A percentile compares a stretch with the other conserved stretches of the same genome.
These are phyloP conservation scores for Sparus aurata DNA, from an alignment of 2,797 vertebrate species.

Conservation along the genomic window DNA sequence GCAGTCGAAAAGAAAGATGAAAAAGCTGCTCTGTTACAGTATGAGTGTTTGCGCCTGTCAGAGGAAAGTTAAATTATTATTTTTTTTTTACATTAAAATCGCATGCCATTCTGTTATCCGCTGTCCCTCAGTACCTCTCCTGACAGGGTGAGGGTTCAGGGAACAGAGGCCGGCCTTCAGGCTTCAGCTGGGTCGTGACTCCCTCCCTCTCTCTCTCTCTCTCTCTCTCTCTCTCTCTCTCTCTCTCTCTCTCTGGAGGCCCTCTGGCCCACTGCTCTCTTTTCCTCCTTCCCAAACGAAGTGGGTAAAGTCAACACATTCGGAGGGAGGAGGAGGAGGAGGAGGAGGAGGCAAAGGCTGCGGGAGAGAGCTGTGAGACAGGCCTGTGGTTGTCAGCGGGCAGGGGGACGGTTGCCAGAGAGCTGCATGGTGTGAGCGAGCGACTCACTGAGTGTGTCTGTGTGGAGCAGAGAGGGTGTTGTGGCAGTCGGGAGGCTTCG, in stretches of 20 bases:
- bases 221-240: constrained; percentile 19
- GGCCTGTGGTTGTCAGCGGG: constrained; percentile 66
- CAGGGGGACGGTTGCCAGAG: constrained; percentile 44
- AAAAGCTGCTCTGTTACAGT: constrained; percentile 2
- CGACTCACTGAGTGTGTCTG: constrained; percentile 43
- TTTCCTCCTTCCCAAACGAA: constrained; percentile 57
- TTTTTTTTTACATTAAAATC: constrained; percentile 30
- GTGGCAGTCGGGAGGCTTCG: constrained; percentile 22
- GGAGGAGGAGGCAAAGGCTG: constrained; percentile 23
- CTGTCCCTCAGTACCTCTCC: constrained; percentile 24
- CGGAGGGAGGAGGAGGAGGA: constrained; percentile 24
- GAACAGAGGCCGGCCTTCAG: constrained; percentile 69
- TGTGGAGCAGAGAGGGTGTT: constrained; percentile 23
- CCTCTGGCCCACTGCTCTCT: constrained; percentile 63
- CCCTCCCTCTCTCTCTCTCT: background rate
- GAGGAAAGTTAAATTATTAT: constrained; percentile 30
- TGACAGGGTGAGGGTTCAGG: constrained; percentile 35
- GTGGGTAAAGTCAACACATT: constrained; percentile 76
- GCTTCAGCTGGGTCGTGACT: constrained; percentile 40
- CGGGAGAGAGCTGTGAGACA: constrained; percentile 52
- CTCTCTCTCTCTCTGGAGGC: constrained; percentile 30
- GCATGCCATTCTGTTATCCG: constrained; percentile 24
- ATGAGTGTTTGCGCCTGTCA: background rate
- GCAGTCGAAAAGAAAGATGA: background rate
- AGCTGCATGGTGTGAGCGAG: constrained; percentile 46